These are phyloP conservation scores for Hypomecis punctinalis DNA, from an alignment of 2,888 invertebrate species.

Conservation along the genomic window DNA sequence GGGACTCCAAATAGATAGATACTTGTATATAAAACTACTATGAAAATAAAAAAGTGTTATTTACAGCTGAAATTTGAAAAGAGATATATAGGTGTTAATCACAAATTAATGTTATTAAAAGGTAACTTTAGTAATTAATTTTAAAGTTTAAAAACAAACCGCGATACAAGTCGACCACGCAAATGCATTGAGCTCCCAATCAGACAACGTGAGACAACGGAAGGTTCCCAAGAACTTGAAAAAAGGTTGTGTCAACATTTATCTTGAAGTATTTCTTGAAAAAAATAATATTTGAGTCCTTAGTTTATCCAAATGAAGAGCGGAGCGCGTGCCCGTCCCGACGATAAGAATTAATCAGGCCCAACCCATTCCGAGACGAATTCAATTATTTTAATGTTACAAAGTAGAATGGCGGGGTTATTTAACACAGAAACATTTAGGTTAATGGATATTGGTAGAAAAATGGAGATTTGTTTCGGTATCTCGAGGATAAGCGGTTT, in stretches of 20 bases:
- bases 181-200: background rate
- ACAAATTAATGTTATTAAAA: too few species aligned
- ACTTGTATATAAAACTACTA: too few species aligned
- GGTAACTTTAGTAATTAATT: too few species aligned
- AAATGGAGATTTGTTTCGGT: slow-evolving; percentile 43
- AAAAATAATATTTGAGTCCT: slow-evolving; percentile 28
- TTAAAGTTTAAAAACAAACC: background rate
- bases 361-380: slow-evolving; percentile 46
- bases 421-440: slow-evolving; percentile 49
- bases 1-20: too few species aligned
- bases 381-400: slow-evolving; percentile 50
- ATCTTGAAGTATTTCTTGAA: slow-evolving; percentile 15
- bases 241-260: slow-evolving; percentile 16
- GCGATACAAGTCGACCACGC: background rate
- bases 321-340: slow-evolving; percentile 37
- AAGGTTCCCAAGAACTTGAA: background rate
- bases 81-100: too few species aligned
- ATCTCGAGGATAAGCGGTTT: slow-evolving; percentile 31
- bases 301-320: slow-evolving; percentile 44
- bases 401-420: slow-evolving; percentile 47
- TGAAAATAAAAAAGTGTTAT: too few species aligned
- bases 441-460: slow-evolving; percentile 48
- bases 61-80: too few species aligned
- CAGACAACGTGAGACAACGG: too few species aligned
- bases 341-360: slow-evolving; percentile 49